Percentiles rank a stretch among this genome's conserved stretches.
phyloP scores from a whole-genome alignment of 2,113 vertebrate species.

The Numida meleagris region DNA sequence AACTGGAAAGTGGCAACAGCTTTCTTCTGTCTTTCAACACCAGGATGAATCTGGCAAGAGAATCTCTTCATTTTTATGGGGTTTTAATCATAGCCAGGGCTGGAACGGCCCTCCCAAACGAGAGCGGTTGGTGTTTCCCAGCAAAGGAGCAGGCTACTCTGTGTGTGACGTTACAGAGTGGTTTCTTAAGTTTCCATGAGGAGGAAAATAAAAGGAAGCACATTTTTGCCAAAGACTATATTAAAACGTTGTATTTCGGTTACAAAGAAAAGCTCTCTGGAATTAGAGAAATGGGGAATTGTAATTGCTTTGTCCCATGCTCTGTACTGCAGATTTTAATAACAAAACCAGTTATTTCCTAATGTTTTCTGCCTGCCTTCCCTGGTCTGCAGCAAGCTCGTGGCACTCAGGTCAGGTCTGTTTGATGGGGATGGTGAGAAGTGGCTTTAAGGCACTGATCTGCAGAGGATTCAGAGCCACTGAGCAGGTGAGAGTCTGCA shows the following conservation, averaged over 20 bases:
- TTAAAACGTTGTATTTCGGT: not conserved
- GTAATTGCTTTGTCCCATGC: not conserved
- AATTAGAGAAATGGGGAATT: not conserved
- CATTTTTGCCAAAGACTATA: not conserved
- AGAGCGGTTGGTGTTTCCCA: not conserved
- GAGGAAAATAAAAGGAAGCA: not conserved
- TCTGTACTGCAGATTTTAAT: not conserved
- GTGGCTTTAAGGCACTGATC: not conserved
- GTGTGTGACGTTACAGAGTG: rapidly evolving
- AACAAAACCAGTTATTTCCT: not conserved
- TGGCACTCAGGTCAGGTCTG: not conserved
- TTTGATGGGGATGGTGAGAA: not conserved
- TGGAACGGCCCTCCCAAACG: not conserved
- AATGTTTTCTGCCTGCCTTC: not conserved
- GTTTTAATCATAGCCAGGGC: not conserved
- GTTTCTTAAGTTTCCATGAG: not conserved
- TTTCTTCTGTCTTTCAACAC: not conserved
- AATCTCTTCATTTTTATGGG: not conserved
- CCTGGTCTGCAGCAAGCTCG: not conserved
- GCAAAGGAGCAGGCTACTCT: not conserved
- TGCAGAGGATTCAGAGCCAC: not conserved
- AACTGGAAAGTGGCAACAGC: constrained; percentile 16
- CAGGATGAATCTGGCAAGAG: not conserved
- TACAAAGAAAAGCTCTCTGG: not conserved
- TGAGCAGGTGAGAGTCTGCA: not conserved